Conservation (phyloP, 2,113 vertebrate species). For the Hippotragus niger region DNA sequence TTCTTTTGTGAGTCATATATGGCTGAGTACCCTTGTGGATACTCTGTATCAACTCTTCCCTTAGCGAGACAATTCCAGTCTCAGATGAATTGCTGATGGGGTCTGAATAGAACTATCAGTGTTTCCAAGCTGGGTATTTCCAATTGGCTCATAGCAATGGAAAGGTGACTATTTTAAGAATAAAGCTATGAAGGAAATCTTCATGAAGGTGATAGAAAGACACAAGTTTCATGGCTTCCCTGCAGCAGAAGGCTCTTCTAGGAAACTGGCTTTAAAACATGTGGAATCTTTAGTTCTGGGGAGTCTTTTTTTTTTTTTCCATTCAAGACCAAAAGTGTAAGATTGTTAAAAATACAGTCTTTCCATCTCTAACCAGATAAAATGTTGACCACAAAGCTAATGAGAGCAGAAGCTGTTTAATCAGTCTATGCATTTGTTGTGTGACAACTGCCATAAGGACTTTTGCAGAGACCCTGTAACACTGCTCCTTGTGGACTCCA, state of each 20-base stretch:
- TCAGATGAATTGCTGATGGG: neutral
- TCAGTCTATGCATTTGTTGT: neutral
- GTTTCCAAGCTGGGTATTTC: neutral
- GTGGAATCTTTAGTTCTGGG: neutral
- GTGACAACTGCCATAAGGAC: neutral
- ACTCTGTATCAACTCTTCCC: neutral
- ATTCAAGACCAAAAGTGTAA: neutral
- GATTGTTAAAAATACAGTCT: neutral
- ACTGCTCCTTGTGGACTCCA: neutral
- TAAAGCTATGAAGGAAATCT: neutral
- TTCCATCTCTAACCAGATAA: neutral
- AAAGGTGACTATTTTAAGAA: neutral
- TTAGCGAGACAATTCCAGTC: neutral
- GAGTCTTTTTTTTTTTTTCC: conserved; percentile 14
- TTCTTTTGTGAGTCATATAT: neutral
- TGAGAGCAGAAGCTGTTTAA: neutral
- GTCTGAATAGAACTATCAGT: neutral
- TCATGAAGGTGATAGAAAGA: neutral
- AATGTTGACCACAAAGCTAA: neutral
- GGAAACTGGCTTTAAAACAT: neutral
- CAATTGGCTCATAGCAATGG: neutral
- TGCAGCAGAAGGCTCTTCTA: neutral
- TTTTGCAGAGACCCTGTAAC: neutral
- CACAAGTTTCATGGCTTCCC: neutral
- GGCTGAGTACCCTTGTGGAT: neutral